Evolutionary conservation across 1,140 invertebrate genomes (phyloP), one percentile per base, ranked within the genome.

Genomic region (Drosophila ironensis): DNA sequence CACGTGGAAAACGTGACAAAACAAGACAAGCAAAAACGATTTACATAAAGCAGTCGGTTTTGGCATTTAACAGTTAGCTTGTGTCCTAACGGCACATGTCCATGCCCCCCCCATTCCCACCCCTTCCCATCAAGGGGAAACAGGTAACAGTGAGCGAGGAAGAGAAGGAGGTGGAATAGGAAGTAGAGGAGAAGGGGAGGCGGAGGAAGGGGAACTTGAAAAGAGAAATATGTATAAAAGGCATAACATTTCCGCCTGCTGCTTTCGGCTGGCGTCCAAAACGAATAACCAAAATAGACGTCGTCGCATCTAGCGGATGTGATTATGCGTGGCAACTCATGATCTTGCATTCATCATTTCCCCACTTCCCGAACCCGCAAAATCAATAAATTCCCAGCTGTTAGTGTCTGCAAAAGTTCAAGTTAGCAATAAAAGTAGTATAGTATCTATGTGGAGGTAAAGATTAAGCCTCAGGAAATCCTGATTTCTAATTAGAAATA

Each of bases 251-350:
- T 82, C 78, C 77, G 78, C 57, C 69, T 47, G 59, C 59, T 63
- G 45, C 66, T 60, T 60, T 51, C 47, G 56, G 73, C 69, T 67
- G 81, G 78, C 78, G 57, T 68, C 67, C 69, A 69, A 72, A 16
- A 37, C 33, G 8, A 24, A 33, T n/a, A 84, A 74, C 78, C 63
- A 84, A 82, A 82, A 82, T 82, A 82, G 78, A 78, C 69, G 73
- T 57, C 72, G 59, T 56, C 54, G 25, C 12, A 52, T 35, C 45
- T 25, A 28, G 19, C 17, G n/a, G 48, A 37, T 37, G 14, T 37
- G 44, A 30, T 42, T 30, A 69, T 69, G 66, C 41, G 33, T 28
- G 27, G 28, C n/a, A 47, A 41, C 11, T 25, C 16, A 33, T 33
- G 30, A 33, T 33, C 6, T 33, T 14, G n/a, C n/a, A n/a, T n/a